phyloP scores from a whole-genome alignment of 2,113 vertebrate species.

The Pantherophis guttatus region DNA sequence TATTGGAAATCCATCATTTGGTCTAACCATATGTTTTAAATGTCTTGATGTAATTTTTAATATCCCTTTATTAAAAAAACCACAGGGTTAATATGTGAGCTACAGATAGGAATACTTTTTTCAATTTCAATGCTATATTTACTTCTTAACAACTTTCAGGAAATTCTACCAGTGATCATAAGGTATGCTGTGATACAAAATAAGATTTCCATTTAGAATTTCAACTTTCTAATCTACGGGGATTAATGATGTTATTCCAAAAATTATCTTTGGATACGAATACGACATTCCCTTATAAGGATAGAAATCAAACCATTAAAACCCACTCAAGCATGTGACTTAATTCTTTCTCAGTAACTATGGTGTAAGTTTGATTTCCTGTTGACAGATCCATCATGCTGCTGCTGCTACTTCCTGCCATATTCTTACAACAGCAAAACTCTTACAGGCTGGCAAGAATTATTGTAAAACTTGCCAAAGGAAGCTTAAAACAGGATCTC shows the following conservation, averaged over 20 bases:
- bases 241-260: not conserved
- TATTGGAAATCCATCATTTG: not conserved
- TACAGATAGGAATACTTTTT: not conserved
- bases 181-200: not conserved
- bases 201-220: not conserved
- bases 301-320: not conserved
- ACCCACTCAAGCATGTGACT: not conserved
- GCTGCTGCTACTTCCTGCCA: constrained; percentile 18
- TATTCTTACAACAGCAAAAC: constrained; percentile 19
- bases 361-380: constrained; percentile 16
- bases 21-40: not conserved
- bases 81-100: not conserved
- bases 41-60: not conserved
- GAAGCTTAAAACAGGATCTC: constrained; percentile 31
- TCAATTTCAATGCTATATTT: not conserved
- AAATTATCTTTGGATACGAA: not conserved
- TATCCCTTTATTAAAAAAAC: not conserved
- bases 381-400: constrained; percentile 19
- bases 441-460: constrained; percentile 8
- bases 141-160: not conserved
- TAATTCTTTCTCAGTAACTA: not conserved
- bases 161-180: not conserved
- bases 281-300: not conserved
- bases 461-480: constrained; percentile 26
- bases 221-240: not conserved